Evolutionary conservation across 2,797 vertebrate genomes (phyloP).

Genomic region (Tolypeutes matacus): DNA sequence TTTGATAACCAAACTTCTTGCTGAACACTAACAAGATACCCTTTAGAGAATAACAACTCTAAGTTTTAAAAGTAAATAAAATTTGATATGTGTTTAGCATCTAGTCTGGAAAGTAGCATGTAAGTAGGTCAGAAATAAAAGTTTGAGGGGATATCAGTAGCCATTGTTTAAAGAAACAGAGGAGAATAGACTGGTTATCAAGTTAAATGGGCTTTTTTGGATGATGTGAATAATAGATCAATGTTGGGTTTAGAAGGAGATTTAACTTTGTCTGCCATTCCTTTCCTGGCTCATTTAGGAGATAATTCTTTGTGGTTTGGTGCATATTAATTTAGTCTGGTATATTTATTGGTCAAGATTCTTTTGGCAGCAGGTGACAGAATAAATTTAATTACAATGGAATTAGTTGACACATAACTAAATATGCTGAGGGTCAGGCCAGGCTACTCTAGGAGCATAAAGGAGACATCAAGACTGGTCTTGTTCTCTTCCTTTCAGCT

Average conservation of each 20-base stretch:
- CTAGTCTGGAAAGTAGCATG: conserved; percentile 7
- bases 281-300: conserved; percentile 22
- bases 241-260: conserved; percentile 36
- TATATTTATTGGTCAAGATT: neutral
- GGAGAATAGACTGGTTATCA: neutral
- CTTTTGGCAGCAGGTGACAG: conserved; percentile 51
- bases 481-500: neutral
- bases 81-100: conserved; percentile 12
- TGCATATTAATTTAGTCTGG: conserved; percentile 18
- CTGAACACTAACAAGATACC: neutral
- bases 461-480: neutral
- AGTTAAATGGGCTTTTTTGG: conserved; percentile 23
- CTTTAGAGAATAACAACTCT: neutral
- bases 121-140: conserved; percentile 51
- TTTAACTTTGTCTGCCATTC: conserved; percentile 60
- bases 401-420: conserved; percentile 14
- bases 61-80: conserved; percentile 34
- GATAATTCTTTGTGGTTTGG: conserved; percentile 21
- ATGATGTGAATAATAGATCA: conserved; percentile 20
- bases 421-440: neutral
- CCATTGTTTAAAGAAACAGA: conserved; percentile 22
- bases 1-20: conserved; percentile 6
- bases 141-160: conserved; percentile 23
- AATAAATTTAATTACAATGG: conserved; percentile 53
- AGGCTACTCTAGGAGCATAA: neutral